A percentile compares a stretch with the other conserved stretches of the same genome.
These are phyloP conservation scores for Synanthedon tipuliformis DNA, from an alignment of 2,888 invertebrate species.

Conservation along the genomic window DNA sequence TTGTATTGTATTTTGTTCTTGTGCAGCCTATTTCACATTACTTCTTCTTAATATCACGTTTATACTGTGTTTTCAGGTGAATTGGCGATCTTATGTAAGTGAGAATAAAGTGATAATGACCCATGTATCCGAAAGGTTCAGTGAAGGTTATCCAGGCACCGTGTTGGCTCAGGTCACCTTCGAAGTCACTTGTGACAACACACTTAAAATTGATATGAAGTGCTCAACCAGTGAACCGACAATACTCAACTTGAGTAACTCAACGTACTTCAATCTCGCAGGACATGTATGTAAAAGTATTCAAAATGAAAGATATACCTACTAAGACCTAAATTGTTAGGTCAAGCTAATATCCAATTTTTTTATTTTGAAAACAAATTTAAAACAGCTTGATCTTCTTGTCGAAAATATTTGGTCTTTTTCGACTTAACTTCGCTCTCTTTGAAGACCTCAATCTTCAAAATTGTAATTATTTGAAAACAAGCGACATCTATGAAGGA, in stretches of 20 bases:
- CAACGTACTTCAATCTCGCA: constrained; percentile 91
- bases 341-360: too few species aligned
- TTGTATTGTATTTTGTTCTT: not conserved
- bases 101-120: constrained; percentile 77
- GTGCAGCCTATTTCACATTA: too few species aligned
- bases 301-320: not conserved
- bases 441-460: too few species aligned
- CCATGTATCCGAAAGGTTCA: constrained; percentile 80
- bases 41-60: too few species aligned
- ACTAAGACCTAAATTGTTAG: too few species aligned
- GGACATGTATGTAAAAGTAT: constrained; percentile 76
- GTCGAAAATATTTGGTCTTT: too few species aligned
- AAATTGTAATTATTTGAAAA: too few species aligned
- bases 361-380: too few species aligned
- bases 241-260: constrained; percentile 87
- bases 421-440: too few species aligned
- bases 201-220: constrained; percentile 79
- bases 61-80: constrained; percentile 39
- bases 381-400: too few species aligned
- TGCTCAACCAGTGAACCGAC: constrained; percentile 84
- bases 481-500: too few species aligned
- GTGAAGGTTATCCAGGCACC: constrained; percentile 92
- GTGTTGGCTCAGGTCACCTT: constrained; percentile 78
- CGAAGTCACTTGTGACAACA: constrained; percentile 78
- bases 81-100: constrained; percentile 75